Evolutionary conservation across 2,888 invertebrate species (phyloP).

Genomic region (Pseudeuparius sepicola): DNA sequence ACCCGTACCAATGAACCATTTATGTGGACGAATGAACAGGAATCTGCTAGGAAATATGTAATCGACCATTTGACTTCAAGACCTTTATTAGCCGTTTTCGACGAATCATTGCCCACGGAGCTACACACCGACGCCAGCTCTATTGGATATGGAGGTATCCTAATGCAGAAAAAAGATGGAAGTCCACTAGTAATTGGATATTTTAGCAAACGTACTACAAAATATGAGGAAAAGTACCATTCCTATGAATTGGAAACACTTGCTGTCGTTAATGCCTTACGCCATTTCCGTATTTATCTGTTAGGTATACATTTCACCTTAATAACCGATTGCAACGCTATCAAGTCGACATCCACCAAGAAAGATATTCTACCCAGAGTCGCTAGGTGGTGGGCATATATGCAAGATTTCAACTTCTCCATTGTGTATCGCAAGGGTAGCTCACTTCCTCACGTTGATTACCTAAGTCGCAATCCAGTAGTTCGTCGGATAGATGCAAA

Average conservation of each 20-base stretch:
- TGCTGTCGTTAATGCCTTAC: conserved; percentile 28
- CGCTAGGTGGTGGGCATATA: conserved; percentile 29
- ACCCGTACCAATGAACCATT: conserved; percentile 13
- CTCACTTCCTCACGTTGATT: conserved; percentile 17
- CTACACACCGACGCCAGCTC: conserved; percentile 25
- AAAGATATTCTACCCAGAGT: conserved; percentile 26
- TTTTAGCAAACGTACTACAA: conserved; percentile 22
- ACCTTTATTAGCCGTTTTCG: conserved; percentile 21
- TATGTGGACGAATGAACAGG: conserved; percentile 11
- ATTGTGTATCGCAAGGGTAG: conserved; percentile 19
- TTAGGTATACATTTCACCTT: conserved; percentile 11
- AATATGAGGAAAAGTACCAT: conserved; percentile 23
- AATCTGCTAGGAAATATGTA: conserved; percentile 14
- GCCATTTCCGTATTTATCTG: conserved; percentile 26
- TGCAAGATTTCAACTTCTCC: conserved; percentile 25
- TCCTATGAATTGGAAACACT: conserved; percentile 29
- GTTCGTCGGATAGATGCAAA: conserved; percentile 4
- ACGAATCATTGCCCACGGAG: conserved; percentile 19
- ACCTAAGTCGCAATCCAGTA: conserved; percentile 19
- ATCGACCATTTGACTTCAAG: conserved; percentile 17
- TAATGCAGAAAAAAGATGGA: conserved; percentile 20
- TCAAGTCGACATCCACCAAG: conserved; percentile 26
- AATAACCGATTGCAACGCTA: conserved; percentile 19
- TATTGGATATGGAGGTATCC: conserved; percentile 20
- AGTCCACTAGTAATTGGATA: conserved; percentile 20